Percentiles rank a stretch among this genome's conserved stretches.
Evolutionary conservation across 2,113 vertebrate species (phyloP).

Genomic region (Coturnix japonica): DNA sequence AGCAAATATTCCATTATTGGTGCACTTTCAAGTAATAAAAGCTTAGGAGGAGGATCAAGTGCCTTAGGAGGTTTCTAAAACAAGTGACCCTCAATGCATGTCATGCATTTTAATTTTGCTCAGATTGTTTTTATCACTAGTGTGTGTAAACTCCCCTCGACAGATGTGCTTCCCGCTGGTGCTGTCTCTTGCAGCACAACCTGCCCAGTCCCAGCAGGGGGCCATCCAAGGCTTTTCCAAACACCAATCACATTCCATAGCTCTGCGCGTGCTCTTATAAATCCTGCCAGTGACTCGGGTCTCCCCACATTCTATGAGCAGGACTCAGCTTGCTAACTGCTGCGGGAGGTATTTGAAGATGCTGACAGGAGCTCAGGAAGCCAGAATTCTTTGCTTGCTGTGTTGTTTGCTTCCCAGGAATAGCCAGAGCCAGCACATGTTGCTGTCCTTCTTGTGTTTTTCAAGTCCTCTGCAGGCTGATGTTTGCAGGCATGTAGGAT

Average conservation of each 20-base stretch:
- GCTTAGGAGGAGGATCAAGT: rapidly evolving
- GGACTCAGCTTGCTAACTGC: neutral
- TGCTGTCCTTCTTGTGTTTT: rapidly evolving
- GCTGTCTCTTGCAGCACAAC: neutral
- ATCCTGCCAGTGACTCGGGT: rapidly evolving
- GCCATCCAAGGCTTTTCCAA: neutral
- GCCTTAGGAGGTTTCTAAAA: neutral
- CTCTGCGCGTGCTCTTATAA: neutral
- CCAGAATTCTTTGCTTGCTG: neutral
- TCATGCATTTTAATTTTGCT: neutral
- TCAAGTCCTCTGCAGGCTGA: rapidly evolving
- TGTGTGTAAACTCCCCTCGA: neutral
- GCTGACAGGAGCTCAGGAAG: neutral
- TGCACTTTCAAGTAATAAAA: neutral
- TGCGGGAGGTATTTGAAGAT: neutral
- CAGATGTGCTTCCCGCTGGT: neutral
- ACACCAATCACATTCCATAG: neutral
- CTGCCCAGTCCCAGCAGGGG: neutral
- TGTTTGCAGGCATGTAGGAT: neutral
- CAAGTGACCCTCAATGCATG: rapidly evolving
- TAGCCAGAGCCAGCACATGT: neutral
- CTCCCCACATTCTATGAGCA: neutral
- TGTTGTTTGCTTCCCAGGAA: neutral
- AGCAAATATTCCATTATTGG: neutral
- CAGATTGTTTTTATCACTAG: neutral